Evolutionary conservation across 2,113 vertebrate species (phyloP).

Genomic region (Campylomormyrus tamandua): DNA sequence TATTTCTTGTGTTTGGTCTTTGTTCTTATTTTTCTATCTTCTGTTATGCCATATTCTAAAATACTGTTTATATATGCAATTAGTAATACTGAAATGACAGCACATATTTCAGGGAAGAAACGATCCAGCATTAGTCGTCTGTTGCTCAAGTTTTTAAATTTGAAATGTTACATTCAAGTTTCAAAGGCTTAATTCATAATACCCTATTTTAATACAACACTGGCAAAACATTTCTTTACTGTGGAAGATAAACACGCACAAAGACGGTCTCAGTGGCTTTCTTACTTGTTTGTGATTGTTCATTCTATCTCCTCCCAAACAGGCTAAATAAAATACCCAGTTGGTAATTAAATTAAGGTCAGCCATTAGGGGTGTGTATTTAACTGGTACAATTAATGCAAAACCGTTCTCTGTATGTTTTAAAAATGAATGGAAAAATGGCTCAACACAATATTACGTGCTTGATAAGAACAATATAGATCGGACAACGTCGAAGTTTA

Average conservation of each 20-base stretch:
- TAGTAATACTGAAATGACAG: neutral
- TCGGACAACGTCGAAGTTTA: neutral
- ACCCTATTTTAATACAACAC: neutral
- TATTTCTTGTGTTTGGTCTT: neutral
- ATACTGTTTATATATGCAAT: neutral
- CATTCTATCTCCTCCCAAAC: neutral
- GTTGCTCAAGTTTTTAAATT: neutral
- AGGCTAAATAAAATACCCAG: conserved; percentile 4
- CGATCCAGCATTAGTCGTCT: neutral
- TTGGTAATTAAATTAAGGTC: conserved; percentile 9
- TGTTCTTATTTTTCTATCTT: neutral
- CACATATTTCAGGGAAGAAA: neutral
- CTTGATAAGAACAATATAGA: neutral
- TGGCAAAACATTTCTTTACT: neutral
- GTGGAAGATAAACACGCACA: neutral
- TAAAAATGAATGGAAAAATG: neutral
- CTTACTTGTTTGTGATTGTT: neutral
- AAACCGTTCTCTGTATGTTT: neutral
- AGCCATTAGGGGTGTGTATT: neutral
- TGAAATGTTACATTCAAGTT: neutral
- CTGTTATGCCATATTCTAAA: neutral
- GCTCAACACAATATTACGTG: neutral
- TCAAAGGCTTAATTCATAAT: neutral
- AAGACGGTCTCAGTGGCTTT: neutral
- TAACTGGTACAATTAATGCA: conserved; percentile 6